Evolutionary conservation across 2,113 vertebrate genomes (phyloP).

Genomic region (Grus americana): DNA sequence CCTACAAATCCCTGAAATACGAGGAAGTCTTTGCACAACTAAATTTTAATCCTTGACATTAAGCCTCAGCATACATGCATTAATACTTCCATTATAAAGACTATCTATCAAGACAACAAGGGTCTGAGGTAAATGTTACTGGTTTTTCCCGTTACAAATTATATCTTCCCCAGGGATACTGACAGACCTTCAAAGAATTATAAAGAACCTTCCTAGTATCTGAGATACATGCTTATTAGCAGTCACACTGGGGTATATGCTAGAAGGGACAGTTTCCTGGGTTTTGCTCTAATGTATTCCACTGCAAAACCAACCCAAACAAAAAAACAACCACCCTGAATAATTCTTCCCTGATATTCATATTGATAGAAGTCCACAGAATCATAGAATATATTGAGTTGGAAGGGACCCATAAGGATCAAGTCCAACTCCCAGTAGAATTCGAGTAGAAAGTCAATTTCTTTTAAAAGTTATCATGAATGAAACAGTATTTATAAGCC

Average conservation of each 20-base stretch:
- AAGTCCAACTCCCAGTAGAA: background rate
- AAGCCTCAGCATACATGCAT: background rate
- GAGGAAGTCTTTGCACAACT: constrained; percentile 19
- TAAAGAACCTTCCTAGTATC: background rate
- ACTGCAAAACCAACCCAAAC: background rate
- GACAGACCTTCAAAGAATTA: background rate
- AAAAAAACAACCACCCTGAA: background rate
- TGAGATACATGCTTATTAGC: background rate
- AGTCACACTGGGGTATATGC: background rate
- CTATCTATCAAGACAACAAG: background rate
- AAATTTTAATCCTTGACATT: constrained; percentile 24
- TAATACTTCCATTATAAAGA: constrained; percentile 9
- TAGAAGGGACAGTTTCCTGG: background rate
- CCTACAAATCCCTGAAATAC: background rate
- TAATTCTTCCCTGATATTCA: background rate
- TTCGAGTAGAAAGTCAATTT: background rate
- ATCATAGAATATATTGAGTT: background rate
- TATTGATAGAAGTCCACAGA: background rate
- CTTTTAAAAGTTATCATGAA: background rate
- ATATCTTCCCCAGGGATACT: background rate
- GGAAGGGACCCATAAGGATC: background rate
- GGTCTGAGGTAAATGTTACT: constrained; percentile 1
- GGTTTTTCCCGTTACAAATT: background rate
- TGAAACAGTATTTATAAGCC: background rate
- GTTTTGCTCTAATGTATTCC: background rate